Conservation (phyloP, 2,113 vertebrate species). For the Bombycilla garrulus region DNA sequence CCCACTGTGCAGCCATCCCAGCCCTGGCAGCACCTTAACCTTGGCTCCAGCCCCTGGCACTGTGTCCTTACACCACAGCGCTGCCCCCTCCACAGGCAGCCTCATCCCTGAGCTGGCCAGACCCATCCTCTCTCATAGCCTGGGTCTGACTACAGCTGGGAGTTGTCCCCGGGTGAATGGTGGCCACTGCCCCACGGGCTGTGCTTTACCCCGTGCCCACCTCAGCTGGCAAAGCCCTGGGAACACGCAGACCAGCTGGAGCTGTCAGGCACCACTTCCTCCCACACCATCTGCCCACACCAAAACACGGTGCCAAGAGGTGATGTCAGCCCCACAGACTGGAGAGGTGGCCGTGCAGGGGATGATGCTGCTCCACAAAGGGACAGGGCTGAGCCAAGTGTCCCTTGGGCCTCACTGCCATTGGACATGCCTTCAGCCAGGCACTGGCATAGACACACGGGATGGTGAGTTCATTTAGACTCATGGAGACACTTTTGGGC, state of each 20-base stretch:
- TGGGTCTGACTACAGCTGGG: neutral
- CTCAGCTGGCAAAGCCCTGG: neutral
- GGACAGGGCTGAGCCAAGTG: neutral
- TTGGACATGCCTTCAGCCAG: accelerated
- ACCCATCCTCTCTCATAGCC: neutral
- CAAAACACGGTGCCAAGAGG: neutral
- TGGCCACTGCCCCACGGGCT: accelerated
- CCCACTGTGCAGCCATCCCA: too few species aligned
- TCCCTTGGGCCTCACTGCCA: neutral
- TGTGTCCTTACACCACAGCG: accelerated
- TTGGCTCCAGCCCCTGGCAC: neutral
- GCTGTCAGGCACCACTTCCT: neutral
- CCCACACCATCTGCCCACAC: slow-evolving; percentile 34
- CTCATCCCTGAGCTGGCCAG: neutral
- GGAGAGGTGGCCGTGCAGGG: accelerated
- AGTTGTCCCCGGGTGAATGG: neutral
- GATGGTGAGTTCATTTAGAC: neutral
- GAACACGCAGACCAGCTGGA: accelerated
- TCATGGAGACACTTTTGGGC: neutral
- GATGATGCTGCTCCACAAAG: neutral
- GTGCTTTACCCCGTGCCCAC: neutral
- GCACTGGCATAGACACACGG: accelerated
- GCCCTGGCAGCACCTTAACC: neutral
- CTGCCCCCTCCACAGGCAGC: neutral
- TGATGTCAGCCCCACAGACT: neutral